These are phyloP conservation scores for Thalpophila matura DNA, from an alignment of 2,888 invertebrate species.

Conservation along the genomic window DNA sequence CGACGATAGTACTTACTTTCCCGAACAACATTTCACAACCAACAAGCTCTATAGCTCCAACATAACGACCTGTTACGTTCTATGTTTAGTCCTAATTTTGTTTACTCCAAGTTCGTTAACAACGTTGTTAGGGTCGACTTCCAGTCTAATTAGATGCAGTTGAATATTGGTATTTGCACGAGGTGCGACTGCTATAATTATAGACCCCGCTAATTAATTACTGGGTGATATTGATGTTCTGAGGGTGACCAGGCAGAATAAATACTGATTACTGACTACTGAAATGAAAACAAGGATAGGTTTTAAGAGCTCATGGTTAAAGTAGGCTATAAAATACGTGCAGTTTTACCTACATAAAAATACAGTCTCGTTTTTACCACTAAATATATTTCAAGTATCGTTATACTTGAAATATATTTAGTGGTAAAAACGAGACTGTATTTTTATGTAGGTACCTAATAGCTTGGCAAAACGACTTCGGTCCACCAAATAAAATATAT, in stretches of 20 bases:
- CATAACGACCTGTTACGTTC: not conserved
- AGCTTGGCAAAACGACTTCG: too few relatives aligned
- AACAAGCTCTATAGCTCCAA: slow-evolving; percentile 10
- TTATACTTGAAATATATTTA: not conserved
- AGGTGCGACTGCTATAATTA: slow-evolving; percentile 29
- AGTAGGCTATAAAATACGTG: too few relatives aligned
- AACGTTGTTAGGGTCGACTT: not conserved
- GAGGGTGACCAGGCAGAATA: slow-evolving; percentile 25
- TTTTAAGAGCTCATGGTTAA: too few relatives aligned
- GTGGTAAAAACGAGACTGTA: not conserved
- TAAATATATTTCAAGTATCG: slow-evolving; percentile 7
- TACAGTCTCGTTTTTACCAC: not conserved
- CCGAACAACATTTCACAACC: not conserved
- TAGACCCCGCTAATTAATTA: slow-evolving; percentile 33
- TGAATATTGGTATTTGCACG: slow-evolving; percentile 5
- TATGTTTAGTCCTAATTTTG: not conserved
- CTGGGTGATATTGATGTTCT: slow-evolving; percentile 20
- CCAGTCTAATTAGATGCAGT: slow-evolving; percentile 21
- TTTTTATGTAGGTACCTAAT: not conserved
- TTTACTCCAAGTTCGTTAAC: not conserved
- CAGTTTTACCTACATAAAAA: too few relatives aligned
- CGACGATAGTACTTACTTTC: not conserved
- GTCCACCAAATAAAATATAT: too few relatives aligned
- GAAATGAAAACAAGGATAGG: too few relatives aligned
- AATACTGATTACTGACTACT: not conserved